phyloP scores from a whole-genome alignment of 2,797 vertebrate species.

The Prunella strophiata region DNA sequence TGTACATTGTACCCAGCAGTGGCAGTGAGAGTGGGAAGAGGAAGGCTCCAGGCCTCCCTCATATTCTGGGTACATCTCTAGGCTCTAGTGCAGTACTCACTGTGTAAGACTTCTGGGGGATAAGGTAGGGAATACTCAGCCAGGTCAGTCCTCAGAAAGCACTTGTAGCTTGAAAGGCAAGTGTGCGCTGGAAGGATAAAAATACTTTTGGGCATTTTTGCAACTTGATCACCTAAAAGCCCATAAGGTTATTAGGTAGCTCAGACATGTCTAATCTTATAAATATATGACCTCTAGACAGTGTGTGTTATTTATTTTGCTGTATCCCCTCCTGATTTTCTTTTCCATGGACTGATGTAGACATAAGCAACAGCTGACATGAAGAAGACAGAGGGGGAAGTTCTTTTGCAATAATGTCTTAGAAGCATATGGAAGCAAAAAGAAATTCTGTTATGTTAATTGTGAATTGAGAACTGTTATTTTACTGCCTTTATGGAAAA shows the following conservation, averaged over 20 bases:
- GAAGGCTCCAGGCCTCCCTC: background rate
- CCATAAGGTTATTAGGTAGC: constrained; percentile 50
- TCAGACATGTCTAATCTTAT: constrained; percentile 52
- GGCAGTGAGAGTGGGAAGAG: background rate
- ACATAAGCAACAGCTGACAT: background rate
- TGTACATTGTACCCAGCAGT: background rate
- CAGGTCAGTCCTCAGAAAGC: background rate
- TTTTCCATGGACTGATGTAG: background rate
- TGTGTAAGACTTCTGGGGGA: background rate
- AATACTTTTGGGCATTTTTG: constrained; percentile 57
- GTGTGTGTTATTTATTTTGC: background rate
- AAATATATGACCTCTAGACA: constrained; percentile 15
- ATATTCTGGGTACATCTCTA: fast-evolving
- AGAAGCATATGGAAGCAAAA: background rate
- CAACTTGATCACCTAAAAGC: constrained; percentile 39
- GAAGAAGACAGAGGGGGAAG: background rate
- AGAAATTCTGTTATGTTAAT: background rate
- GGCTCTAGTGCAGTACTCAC: fast-evolving
- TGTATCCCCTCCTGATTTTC: background rate
- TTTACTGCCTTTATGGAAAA: background rate
- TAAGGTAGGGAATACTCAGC: background rate
- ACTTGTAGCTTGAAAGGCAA: background rate
- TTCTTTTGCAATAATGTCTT: background rate
- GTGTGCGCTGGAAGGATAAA: background rate
- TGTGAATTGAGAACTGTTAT: background rate